phyloP scores from a whole-genome alignment of 23 tunicate genomes.

The Trididemnum nubilum region DNA sequence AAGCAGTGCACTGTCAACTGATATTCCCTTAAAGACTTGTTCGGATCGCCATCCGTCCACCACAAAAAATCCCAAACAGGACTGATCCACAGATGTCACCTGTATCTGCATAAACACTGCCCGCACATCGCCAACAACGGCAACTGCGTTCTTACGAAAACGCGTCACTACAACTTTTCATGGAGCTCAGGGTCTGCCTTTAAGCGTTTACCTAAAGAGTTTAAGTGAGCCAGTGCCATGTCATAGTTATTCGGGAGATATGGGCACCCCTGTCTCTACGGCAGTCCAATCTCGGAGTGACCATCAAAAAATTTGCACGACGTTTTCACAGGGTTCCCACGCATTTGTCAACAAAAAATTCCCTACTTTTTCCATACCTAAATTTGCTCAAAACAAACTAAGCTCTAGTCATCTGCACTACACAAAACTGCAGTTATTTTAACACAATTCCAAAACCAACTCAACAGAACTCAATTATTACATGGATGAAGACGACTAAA shows the following conservation, averaged over 20 bases:
- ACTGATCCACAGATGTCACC: background rate
- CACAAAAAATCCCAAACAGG: constrained; percentile 9
- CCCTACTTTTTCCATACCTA: too few species aligned
- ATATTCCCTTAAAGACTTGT: background rate
- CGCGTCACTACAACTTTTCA: constrained; percentile 2
- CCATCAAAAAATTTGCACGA: background rate
- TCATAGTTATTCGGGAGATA: constrained; percentile 20
- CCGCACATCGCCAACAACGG: constrained; percentile 14
- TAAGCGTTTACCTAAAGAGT: background rate
- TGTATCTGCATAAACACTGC: constrained; percentile 24
- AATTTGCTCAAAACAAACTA: too few species aligned
- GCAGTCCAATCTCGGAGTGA: constrained; percentile 1
- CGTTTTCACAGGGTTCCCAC: too few species aligned
- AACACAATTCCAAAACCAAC: too few species aligned
- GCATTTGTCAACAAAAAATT: too few species aligned
- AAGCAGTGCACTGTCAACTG: constrained; percentile 29
- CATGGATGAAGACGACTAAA: too few species aligned
- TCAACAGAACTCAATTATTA: too few species aligned
- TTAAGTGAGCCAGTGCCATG: constrained; percentile 8
- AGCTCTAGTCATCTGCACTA: too few species aligned
- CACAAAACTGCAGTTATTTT: too few species aligned
- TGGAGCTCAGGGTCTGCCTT: background rate
- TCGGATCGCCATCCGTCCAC: constrained; percentile 28
- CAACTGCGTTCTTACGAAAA: constrained; percentile 20
- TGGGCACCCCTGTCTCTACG: constrained; percentile 11